Conservation (phyloP, 2,113 vertebrate genomes). For the Brevimyrus niger region DNA sequence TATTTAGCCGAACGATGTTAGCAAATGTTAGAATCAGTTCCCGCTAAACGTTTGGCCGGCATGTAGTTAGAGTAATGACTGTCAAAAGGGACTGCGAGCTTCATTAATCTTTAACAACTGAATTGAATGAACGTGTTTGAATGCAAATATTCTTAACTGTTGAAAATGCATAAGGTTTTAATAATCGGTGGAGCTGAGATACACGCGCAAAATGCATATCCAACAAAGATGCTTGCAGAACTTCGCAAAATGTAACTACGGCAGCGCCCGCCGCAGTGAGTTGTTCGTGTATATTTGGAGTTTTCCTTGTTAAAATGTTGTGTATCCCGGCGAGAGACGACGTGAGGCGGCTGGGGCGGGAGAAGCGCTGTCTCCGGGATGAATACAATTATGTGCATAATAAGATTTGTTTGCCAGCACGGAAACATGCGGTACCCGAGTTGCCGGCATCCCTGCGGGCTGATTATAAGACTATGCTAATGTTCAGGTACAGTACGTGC, state of each 20-base stretch:
- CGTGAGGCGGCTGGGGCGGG: neutral
- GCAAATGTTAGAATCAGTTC: neutral
- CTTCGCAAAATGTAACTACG: neutral
- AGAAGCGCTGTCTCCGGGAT: neutral
- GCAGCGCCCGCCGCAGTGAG: neutral
- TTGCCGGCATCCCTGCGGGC: neutral
- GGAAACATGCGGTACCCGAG: neutral
- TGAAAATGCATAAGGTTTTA: neutral
- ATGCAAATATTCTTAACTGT: neutral
- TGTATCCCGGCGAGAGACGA: neutral
- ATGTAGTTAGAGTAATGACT: neutral
- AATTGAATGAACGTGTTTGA: neutral
- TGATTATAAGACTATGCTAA: constrained; percentile 1
- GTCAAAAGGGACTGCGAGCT: neutral
- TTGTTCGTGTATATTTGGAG: neutral
- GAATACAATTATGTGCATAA: neutral
- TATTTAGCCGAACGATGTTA: neutral
- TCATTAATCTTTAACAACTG: neutral
- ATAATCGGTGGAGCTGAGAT: neutral
- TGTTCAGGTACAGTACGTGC: neutral
- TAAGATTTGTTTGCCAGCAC: neutral
- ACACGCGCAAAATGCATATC: neutral
- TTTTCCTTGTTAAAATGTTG: neutral
- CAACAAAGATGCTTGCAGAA: neutral
- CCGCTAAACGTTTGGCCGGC: neutral